Percentiles rank a stretch among this genome's conserved stretches.
Evolutionary conservation across 2,797 vertebrate species (phyloP).

Genomic region (Thaleichthys pacificus): DNA sequence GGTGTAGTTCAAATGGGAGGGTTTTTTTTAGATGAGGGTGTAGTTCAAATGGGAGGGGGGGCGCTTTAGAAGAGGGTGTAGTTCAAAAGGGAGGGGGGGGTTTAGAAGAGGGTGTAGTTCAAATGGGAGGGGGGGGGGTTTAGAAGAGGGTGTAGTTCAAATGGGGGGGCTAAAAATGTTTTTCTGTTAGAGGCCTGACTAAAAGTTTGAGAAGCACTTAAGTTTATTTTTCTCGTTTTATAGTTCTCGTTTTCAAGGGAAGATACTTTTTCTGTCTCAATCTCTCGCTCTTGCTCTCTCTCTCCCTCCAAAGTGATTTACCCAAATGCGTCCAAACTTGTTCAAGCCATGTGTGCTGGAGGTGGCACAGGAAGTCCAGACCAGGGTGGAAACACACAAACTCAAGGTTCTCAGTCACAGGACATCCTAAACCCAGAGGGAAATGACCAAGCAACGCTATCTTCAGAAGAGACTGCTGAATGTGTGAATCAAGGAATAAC

Average conservation of each 20-base stretch:
- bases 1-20: too few relatives aligned
- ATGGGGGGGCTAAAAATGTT: too few relatives aligned
- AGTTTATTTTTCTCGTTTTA: constrained; percentile 55
- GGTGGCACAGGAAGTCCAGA: constrained; percentile 18
- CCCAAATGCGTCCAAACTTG: constrained; percentile 30
- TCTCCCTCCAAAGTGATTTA: constrained; percentile 31
- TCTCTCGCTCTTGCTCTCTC: too few relatives aligned
- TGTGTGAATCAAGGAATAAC: constrained; percentile 25
- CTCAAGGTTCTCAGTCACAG: background rate
- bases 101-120: too few relatives aligned
- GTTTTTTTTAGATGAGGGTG: too few relatives aligned
- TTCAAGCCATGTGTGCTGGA: constrained; percentile 38
- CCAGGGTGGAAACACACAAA: background rate
- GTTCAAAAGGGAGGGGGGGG: too few relatives aligned
- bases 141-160: too few relatives aligned
- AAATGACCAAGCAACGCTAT: constrained; percentile 1
- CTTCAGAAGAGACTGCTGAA: constrained; percentile 22
- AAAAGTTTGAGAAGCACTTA: constrained; percentile 13
- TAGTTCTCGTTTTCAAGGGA: constrained; percentile 29
- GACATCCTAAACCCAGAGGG: background rate
- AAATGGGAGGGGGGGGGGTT: too few relatives aligned
- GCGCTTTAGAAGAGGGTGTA: too few relatives aligned
- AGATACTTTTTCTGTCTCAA: too few relatives aligned
- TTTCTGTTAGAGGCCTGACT: too few relatives aligned
- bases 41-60: too few relatives aligned